These are phyloP conservation scores for Henricia sp. DNA, from an alignment of 53 echinoderm and acorn worm species.

Conservation along the genomic window DNA sequence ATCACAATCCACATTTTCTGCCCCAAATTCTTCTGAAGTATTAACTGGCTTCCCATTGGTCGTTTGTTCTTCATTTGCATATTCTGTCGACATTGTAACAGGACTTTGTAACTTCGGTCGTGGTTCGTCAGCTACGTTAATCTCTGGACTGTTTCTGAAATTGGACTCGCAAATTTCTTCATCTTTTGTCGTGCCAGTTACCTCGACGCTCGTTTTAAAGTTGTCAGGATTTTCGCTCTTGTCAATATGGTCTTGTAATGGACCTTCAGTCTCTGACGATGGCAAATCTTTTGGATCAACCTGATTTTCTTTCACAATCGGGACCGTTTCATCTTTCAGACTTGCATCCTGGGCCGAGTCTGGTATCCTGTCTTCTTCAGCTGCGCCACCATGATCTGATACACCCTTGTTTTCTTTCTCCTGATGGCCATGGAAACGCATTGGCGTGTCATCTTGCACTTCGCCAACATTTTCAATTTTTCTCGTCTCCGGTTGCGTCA, in stretches of 20 bases:
- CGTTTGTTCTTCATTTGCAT: too few species aligned
- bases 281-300: not conserved
- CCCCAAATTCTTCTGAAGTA: not conserved
- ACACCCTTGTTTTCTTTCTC: not conserved
- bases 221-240: not conserved
- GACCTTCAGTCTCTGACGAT: not conserved
- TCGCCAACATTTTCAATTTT: not conserved
- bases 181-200: conserved; percentile 3
- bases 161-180: not conserved
- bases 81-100: too few species aligned
- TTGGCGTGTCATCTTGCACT: not conserved
- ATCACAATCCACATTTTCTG: not conserved
- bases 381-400: not conserved
- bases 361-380: not conserved
- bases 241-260: not conserved
- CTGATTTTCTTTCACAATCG: conserved; percentile 13
- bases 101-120: not conserved
- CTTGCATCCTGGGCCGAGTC: not conserved
- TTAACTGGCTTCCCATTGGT: not conserved
- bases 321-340: conserved; percentile 25
- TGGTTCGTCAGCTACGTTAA: too few species aligned
- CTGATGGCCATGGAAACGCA: not conserved
- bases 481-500: conserved; percentile 21
- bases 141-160: too few species aligned
- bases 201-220: not conserved